A percentile compares a stretch with the other conserved stretches of the same genome.
Evolutionary conservation across 92 coral and sea anemone species (phyloP).

Genomic region (Isaurus tuberculatus): DNA sequence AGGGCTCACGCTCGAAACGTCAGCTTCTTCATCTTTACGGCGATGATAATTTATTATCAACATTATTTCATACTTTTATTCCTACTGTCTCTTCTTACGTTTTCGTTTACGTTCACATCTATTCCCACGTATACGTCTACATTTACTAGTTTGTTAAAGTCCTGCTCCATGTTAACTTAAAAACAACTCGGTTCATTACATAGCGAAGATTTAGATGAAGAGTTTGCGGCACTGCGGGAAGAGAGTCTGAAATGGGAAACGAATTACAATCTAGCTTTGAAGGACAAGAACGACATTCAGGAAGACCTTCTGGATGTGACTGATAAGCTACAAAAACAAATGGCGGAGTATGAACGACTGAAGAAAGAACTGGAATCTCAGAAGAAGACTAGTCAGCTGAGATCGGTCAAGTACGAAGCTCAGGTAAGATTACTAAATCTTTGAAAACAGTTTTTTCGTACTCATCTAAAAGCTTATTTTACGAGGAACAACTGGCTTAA

Average conservation of each 20-base stretch:
- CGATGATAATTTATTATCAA: too few relatives aligned
- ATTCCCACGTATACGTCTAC: not conserved
- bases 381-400: constrained; percentile 64
- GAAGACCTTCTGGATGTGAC: constrained; percentile 40
- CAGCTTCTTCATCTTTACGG: too few relatives aligned
- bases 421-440: constrained; percentile 48
- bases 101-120: not conserved
- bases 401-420: constrained; percentile 67
- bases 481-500: too few relatives aligned
- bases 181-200: not conserved
- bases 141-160: not conserved
- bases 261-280: constrained; percentile 52
- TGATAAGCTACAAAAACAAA: constrained; percentile 50
- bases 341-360: constrained; percentile 59
- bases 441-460: too few relatives aligned
- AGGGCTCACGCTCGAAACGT: not conserved
- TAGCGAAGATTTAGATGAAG: constrained; percentile 58
- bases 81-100: not conserved
- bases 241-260: constrained; percentile 72
- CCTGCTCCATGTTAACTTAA: not conserved
- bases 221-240: constrained; percentile 66
- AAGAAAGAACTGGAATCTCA: constrained; percentile 71
- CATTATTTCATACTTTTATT: not conserved
- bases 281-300: constrained; percentile 41
- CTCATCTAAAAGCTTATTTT: too few relatives aligned